phyloP scores from a whole-genome alignment of 2,888 invertebrate genomes.

The Oxyscelio sp. region DNA sequence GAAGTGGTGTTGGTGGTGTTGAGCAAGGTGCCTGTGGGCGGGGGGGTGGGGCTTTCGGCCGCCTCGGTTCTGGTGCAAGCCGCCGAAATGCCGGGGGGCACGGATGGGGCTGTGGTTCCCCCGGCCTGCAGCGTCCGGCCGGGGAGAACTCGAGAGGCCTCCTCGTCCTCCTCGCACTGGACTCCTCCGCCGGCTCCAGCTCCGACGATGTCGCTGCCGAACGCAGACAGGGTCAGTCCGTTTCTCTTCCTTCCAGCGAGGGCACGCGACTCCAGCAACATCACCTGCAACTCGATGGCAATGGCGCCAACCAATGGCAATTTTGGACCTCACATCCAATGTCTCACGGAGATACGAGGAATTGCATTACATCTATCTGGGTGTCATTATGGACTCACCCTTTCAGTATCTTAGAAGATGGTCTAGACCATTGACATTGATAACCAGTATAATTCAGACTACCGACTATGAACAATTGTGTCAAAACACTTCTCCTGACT shows the following conservation, averaged over 20 bases:
- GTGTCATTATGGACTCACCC: background rate
- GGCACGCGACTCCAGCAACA: slow-evolving; percentile 88
- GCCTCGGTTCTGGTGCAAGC: slow-evolving; percentile 90
- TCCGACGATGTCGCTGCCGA: slow-evolving; percentile 88
- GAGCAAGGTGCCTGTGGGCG: slow-evolving; percentile 84
- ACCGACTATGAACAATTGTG: too few species aligned
- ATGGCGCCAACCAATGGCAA: slow-evolving; percentile 58
- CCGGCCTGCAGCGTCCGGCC: slow-evolving; percentile 89
- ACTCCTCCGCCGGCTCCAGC: slow-evolving; percentile 87
- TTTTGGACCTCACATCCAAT: slow-evolving; percentile 36
- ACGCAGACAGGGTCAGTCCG: slow-evolving; percentile 88
- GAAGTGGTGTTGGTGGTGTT: slow-evolving; percentile 85
- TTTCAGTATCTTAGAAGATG: too few species aligned
- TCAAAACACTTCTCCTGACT: too few species aligned
- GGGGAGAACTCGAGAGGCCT: slow-evolving; percentile 88
- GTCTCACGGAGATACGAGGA: background rate
- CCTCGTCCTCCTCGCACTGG: slow-evolving; percentile 91
- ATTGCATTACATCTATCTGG: background rate
- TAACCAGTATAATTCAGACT: too few species aligned
- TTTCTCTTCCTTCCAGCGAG: slow-evolving; percentile 88
- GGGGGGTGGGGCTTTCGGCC: slow-evolving; percentile 90
- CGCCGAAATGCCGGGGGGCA: slow-evolving; percentile 83
- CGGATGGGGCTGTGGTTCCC: slow-evolving; percentile 85
- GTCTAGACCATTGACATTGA: too few species aligned
- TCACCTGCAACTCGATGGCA: slow-evolving; percentile 81